A percentile compares a stretch with the other conserved stretches of the same genome.
phyloP scores from a whole-genome alignment of 2,113 vertebrate genomes.

The Rhagologus leucostigma region DNA sequence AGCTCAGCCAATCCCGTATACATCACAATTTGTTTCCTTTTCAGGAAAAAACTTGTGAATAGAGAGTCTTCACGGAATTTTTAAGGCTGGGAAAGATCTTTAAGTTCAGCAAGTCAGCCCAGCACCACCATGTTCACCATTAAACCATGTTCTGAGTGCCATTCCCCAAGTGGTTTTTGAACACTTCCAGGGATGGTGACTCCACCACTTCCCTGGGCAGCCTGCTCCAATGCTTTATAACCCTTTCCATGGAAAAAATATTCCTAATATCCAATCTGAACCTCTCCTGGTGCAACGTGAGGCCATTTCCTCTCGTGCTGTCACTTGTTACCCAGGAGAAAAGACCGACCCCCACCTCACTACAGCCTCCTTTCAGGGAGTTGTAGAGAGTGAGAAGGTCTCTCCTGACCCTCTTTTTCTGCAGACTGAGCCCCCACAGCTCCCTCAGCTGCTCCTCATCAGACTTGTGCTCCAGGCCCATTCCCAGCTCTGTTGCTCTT shows the following conservation, averaged over 20 bases:
- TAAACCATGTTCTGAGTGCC: not conserved
- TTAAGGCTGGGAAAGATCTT: not conserved
- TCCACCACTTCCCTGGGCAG: not conserved
- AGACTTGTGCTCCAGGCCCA: not conserved
- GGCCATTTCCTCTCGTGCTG: not conserved
- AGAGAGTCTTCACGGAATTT: not conserved
- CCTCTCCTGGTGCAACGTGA: not conserved
- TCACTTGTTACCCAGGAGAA: not conserved
- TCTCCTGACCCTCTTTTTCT: not conserved
- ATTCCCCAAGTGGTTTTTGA: not conserved
- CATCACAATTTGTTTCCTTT: not conserved
- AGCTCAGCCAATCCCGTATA: not conserved
- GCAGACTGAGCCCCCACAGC: not conserved
- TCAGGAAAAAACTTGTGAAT: not conserved
- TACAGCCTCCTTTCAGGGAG: rapidly evolving
- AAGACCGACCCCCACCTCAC: rapidly evolving
- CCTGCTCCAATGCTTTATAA: not conserved
- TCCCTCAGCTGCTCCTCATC: not conserved
- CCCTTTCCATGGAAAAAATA: not conserved
- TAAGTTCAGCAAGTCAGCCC: not conserved
- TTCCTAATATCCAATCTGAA: not conserved
- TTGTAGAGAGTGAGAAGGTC: not conserved
- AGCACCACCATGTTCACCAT: not conserved
- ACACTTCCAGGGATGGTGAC: not conserved
- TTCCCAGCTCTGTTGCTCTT: not conserved